A percentile compares a stretch with the other conserved stretches of the same genome.
phyloP scores from a whole-genome alignment of 2,888 invertebrate genomes.

The Tricholauxania praeusta region DNA sequence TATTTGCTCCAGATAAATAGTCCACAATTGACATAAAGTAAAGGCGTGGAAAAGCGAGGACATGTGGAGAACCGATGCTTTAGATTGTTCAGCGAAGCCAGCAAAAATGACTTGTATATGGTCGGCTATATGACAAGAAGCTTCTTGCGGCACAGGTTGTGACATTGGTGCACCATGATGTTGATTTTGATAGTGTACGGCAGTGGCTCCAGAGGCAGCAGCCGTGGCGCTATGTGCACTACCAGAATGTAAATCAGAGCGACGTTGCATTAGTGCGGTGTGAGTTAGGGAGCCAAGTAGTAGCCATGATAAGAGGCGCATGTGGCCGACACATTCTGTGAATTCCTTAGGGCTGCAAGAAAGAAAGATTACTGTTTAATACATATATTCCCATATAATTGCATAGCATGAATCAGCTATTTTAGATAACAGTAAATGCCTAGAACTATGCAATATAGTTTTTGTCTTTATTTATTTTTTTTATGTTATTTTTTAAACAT shows the following conservation, averaged over 20 bases:
- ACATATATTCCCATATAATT: neutral
- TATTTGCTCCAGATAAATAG: constrained; percentile 94
- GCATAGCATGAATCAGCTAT: neutral
- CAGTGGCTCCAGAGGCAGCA: constrained; percentile 44
- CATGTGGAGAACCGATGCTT: constrained; percentile 93
- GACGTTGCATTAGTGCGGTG: constrained; percentile 73
- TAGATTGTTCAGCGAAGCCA: constrained; percentile 96
- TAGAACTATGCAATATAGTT: neutral
- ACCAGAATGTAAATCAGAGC: constrained; percentile 49
- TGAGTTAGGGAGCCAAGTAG: constrained; percentile 94
- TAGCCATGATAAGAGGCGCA: constrained; percentile 95
- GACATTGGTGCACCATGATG: constrained; percentile 62
- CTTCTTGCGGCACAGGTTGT: constrained; percentile 95
- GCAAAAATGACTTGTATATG: constrained; percentile 95
- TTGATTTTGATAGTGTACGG: constrained; percentile 56
- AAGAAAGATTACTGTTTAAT: neutral
- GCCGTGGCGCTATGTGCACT: constrained; percentile 50
- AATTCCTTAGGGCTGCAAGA: constrained; percentile 87
- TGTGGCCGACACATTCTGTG: constrained; percentile 94
- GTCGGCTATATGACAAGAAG: constrained; percentile 96
- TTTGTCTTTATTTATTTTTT: no score
- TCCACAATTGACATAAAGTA: constrained; percentile 98
- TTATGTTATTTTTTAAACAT: no score
- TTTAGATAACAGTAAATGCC: neutral
- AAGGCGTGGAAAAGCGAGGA: constrained; percentile 97